These are phyloP conservation scores for Aurelia sp. DNA, from an alignment of 30 jellyfish, hydroid and myxozoan genomes.

Conservation along the genomic window DNA sequence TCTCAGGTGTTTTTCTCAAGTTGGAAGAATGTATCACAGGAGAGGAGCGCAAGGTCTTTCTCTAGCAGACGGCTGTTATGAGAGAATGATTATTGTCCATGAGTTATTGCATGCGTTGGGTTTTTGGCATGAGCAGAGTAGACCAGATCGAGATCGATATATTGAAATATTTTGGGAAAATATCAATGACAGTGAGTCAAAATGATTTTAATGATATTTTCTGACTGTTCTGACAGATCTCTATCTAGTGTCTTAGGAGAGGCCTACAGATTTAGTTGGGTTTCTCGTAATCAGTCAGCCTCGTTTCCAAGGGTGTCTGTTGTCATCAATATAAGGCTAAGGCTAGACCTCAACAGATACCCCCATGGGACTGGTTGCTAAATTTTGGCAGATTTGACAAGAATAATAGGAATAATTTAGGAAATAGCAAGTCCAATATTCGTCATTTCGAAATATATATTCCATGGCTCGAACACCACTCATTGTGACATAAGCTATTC, in stretches of 20 bases:
- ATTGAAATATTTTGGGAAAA: constrained; percentile 78
- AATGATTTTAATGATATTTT: too few species aligned
- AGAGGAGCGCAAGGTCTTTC: constrained; percentile 58
- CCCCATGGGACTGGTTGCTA: too few species aligned
- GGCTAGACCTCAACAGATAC: background rate
- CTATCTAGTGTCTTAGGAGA: background rate
- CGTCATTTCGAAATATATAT: too few species aligned
- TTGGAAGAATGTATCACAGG: constrained; percentile 26
- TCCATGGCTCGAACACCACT: too few species aligned
- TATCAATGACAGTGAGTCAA: constrained; percentile 33
- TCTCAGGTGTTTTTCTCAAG: constrained; percentile 60
- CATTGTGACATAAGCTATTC: too few species aligned
- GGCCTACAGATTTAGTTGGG: background rate
- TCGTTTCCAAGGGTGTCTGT: too few species aligned
- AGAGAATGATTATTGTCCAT: constrained; percentile 26
- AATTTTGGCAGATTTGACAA: too few species aligned
- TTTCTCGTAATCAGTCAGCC: background rate
- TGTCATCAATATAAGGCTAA: background rate
- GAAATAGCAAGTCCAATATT: too few species aligned
- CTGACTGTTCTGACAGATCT: background rate
- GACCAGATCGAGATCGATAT: constrained; percentile 72
- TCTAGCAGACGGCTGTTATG: constrained; percentile 41
- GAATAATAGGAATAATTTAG: too few species aligned
- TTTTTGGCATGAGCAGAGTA: constrained; percentile 70
- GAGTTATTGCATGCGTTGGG: constrained; percentile 74